A percentile compares a stretch with the other conserved stretches of the same genome.
phyloP scores from a whole-genome alignment of 2,888 invertebrate genomes.

The Magallana nippona region DNA sequence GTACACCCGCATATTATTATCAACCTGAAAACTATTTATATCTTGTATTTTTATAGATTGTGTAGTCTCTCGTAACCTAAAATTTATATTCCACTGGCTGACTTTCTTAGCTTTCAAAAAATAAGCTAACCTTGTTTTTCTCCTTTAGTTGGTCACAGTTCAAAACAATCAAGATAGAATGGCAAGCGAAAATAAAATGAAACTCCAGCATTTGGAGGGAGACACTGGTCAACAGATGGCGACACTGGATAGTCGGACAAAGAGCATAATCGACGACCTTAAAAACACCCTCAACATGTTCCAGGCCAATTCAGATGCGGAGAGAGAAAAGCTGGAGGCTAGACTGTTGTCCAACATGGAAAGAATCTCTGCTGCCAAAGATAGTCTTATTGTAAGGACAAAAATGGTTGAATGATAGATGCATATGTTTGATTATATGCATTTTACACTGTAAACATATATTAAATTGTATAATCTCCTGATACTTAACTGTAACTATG shows the following conservation, averaged over 20 bases:
- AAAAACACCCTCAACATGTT: slow-evolving; percentile 66
- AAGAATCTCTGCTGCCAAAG: slow-evolving; percentile 63
- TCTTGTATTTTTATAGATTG: no score
- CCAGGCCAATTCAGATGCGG: slow-evolving; percentile 67
- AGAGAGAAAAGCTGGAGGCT: slow-evolving; percentile 76
- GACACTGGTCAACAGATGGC: slow-evolving; percentile 74
- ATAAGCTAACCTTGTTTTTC: not conserved
- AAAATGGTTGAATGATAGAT: not conserved
- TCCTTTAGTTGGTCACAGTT: slow-evolving; percentile 65
- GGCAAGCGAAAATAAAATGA: slow-evolving; percentile 68
- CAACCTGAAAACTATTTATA: no score
- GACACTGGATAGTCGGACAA: slow-evolving; percentile 73
- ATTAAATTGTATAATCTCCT: no score
- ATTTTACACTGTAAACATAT: no score
- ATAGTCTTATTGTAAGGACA: slow-evolving; percentile 64
- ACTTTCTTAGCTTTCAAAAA: no score
- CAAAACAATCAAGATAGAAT: slow-evolving; percentile 63
- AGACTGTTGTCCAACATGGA: slow-evolving; percentile 71
- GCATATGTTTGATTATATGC: no score
- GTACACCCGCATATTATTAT: no score
- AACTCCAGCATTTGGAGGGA: slow-evolving; percentile 73
- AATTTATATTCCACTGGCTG: no score
- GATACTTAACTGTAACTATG: no score
- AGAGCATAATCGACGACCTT: slow-evolving; percentile 73
- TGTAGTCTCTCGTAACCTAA: no score